A percentile compares a stretch with the other conserved stretches of the same genome.
Conservation (phyloP, 2,113 vertebrate genomes). For the Siniperca chuatsi region DNA sequence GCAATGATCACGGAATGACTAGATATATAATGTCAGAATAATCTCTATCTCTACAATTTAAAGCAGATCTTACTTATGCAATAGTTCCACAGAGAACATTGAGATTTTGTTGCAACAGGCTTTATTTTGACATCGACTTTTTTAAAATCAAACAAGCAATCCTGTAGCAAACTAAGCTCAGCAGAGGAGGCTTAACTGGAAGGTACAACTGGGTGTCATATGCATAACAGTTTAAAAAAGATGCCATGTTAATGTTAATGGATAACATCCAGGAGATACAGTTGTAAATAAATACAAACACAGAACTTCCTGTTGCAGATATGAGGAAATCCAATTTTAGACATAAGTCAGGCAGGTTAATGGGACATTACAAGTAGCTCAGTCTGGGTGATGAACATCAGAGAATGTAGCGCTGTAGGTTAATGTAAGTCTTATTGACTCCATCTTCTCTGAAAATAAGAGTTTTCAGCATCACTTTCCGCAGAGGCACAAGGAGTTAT, state of each 20-base stretch:
- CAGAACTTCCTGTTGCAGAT: neutral
- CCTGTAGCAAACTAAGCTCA: neutral
- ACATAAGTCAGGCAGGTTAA: neutral
- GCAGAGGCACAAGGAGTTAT: neutral
- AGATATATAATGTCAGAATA: neutral
- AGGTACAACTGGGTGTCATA: neutral
- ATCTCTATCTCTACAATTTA: neutral
- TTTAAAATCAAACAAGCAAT: neutral
- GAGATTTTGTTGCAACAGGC: neutral
- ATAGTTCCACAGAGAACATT: neutral
- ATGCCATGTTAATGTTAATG: neutral
- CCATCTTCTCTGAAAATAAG: neutral
- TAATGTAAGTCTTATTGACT: neutral
- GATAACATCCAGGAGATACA: neutral
- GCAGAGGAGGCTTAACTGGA: neutral
- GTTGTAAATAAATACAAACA: neutral
- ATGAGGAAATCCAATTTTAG: neutral
- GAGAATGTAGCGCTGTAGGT: neutral
- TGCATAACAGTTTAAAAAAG: neutral
- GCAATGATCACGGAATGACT: rapidly evolving
- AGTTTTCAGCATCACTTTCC: neutral
- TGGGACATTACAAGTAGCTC: neutral
- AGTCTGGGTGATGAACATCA: neutral
- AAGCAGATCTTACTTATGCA: neutral
- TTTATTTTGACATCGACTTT: neutral